Evolutionary conservation across 2,113 vertebrate species (phyloP), one percentile per base, ranked within the genome.

Genomic region (Seriola aureovittata): DNA sequence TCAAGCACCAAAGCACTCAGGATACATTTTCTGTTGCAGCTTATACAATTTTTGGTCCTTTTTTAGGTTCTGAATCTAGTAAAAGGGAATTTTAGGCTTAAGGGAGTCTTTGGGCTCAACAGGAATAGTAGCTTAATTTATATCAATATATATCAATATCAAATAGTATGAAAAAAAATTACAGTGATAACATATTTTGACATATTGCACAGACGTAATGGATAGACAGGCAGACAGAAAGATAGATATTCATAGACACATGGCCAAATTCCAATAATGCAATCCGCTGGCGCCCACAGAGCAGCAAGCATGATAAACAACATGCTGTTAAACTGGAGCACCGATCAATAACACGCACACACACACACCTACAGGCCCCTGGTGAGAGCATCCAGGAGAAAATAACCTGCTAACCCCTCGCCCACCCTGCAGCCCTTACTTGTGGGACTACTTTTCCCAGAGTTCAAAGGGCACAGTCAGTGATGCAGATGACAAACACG

Each of bases 261-360:
- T 42, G 38, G 65, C 52, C 81, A 71, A 77, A 91, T 85, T 85
- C 70, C 84, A 80, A 74, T 71, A 75, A 72, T 54, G 32, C 69
- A 81, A 70, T 63, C 69, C 21, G 60, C 75, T 25, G 57, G 77
- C 38, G 23, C 72, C 77, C 76, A 81, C 73, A 65, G 80, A 86
- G 85, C 78, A 86, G 89, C 75, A 65, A 87, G 89, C 80, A 84
- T 82, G 84, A 92, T 75, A 89, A 92, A 92, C 85, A 89, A 67
- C 80, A 83, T 84, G 67, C 86, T 88, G 85, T 89, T 88, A 84
- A 88, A 89, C 77, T 87, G 88, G 21, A 90, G 80, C 68, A 8
- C 73, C 25, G 50, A 93, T 94, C 91, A 84, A 92, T 93, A 91
- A 50, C 62, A 6, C 14, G 23, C 34, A 46, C 34, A 5, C 19